Conservation (phyloP, 2,113 vertebrate species). For the Cyrtonyx montezumae region DNA sequence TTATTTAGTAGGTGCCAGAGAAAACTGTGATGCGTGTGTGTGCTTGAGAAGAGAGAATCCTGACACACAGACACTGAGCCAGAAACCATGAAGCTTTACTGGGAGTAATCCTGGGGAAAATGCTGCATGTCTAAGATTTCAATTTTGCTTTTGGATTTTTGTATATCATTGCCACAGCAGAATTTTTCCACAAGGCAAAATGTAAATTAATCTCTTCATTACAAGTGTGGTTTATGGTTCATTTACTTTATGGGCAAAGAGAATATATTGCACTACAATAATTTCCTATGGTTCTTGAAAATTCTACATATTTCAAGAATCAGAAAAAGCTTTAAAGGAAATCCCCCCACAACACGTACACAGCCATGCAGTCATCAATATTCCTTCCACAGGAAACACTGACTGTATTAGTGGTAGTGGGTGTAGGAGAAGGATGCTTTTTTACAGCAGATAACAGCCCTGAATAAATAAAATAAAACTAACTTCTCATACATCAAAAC, state of each 20-base stretch:
- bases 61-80: not conserved
- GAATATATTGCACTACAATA: not conserved
- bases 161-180: not conserved
- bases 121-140: not conserved
- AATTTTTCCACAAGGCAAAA: not conserved
- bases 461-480: slow-evolving; percentile 13
- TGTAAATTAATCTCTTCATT: not conserved
- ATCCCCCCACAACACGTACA: not conserved
- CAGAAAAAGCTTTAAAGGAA: not conserved
- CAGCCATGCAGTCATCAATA: not conserved
- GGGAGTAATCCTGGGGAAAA: not conserved
- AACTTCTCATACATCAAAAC: not conserved
- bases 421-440: not conserved
- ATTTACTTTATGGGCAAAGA: not conserved
- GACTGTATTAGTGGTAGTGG: not conserved
- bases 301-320: not conserved
- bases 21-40: slow-evolving; percentile 8
- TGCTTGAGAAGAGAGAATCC: not conserved
- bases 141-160: not conserved
- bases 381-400: not conserved
- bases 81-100: not conserved
- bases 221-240: not conserved
- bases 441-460: not conserved
- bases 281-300: not conserved
- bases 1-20: slow-evolving; percentile 35